Conservation (phyloP, 2,888 invertebrate genomes). For the Autographa gamma region DNA sequence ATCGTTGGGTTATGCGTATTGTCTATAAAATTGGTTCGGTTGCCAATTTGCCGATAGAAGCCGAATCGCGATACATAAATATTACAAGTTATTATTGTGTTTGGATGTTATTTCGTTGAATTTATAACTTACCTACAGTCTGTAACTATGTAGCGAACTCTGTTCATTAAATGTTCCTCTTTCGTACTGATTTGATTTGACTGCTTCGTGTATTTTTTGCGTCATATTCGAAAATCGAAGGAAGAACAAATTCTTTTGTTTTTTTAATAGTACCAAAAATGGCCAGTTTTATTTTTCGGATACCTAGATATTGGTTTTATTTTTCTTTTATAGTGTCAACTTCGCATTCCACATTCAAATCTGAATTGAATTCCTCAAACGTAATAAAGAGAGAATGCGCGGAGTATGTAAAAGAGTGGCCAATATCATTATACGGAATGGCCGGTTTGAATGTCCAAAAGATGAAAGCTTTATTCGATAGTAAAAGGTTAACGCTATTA, state of each 20-base stretch:
- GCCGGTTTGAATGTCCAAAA: constrained; percentile 71
- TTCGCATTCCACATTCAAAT: constrained; percentile 9
- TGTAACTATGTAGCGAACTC: background rate
- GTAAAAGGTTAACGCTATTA: constrained; percentile 79
- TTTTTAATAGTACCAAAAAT: background rate
- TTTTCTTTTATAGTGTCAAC: background rate
- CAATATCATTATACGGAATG: constrained; percentile 77
- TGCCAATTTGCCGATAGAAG: constrained; percentile 39
- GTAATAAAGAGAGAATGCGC: constrained; percentile 49
- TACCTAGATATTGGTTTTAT: background rate
- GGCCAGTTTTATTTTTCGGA: background rate
- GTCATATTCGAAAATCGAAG: background rate
- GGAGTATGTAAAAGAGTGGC: constrained; percentile 61
- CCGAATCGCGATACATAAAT: constrained; percentile 1
- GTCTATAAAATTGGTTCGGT: constrained; percentile 23
- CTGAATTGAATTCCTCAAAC: constrained; percentile 44
- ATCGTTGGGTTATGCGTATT: constrained; percentile 46
- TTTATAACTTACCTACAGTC: background rate
- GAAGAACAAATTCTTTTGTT: background rate
- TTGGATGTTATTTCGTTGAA: background rate
- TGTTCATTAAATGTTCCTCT: background rate
- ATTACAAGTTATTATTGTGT: constrained; percentile 4
- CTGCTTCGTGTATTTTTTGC: background rate
- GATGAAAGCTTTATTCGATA: constrained; percentile 82
- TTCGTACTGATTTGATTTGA: background rate